Evolutionary conservation across 53 echinoderm and acorn worm species (phyloP).

Genomic region (Temnopleurus reevesii): DNA sequence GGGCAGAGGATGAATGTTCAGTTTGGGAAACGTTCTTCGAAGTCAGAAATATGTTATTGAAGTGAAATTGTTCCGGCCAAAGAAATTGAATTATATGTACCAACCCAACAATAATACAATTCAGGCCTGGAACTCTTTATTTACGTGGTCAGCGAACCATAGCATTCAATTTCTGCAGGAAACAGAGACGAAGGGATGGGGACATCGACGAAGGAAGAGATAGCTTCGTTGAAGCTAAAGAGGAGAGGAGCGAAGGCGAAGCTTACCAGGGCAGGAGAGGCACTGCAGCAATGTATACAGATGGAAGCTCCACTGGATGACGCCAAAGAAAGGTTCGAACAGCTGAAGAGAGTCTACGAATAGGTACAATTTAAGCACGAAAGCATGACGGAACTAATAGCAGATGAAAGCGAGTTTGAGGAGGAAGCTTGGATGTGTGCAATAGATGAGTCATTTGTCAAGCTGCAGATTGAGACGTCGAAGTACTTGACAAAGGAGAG

Average conservation of each 20-base stretch:
- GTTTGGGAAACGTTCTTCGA: no score
- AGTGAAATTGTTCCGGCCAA: no score
- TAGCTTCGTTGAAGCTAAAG: slow-evolving; percentile 25
- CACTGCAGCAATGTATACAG: not conserved
- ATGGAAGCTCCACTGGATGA: not conserved
- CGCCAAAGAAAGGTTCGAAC: not conserved
- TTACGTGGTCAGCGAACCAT: slow-evolving; percentile 3
- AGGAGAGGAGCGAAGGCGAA: slow-evolving; percentile 41
- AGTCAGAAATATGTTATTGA: no score
- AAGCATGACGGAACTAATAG: not conserved
- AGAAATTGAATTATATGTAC: no score
- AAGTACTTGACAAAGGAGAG: not conserved
- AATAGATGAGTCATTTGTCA: not conserved
- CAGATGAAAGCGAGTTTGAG: not conserved
- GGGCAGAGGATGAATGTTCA: no score
- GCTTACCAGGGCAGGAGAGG: not conserved
- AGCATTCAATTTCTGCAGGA: slow-evolving; percentile 12
- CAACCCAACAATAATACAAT: no score
- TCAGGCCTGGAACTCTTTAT: no score
- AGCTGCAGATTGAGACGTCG: not conserved
- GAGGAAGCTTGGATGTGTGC: not conserved
- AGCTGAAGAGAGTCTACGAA: not conserved
- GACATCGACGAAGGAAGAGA: not conserved
- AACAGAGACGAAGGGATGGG: not conserved
- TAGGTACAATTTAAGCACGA: not conserved